phyloP scores from a whole-genome alignment of 1,140 invertebrate species.

The Drosophila subobscura region DNA sequence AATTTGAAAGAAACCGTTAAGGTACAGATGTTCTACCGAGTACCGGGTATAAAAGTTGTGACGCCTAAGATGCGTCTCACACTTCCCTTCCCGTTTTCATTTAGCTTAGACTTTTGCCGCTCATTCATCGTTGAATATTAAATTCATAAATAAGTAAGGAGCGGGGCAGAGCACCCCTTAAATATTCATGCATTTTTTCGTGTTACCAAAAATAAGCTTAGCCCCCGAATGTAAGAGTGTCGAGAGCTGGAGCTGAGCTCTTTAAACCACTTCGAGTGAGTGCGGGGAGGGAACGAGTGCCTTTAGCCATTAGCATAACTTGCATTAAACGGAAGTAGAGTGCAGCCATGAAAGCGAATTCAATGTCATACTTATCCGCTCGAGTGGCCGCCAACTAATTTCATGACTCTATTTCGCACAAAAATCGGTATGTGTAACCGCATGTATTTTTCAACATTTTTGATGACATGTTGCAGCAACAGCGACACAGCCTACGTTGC shows the following conservation, averaged over 20 bases:
- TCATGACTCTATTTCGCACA: slow-evolving; percentile 69
- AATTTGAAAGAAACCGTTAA: no score
- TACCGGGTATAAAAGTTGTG: no score
- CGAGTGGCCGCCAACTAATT: slow-evolving; percentile 63
- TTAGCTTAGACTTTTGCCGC: slow-evolving; percentile 2
- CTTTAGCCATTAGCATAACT: slow-evolving; percentile 59
- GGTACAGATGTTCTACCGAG: no score
- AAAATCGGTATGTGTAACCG: slow-evolving; percentile 51
- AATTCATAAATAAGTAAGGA: slow-evolving; percentile 30
- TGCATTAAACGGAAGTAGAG: slow-evolving; percentile 30
- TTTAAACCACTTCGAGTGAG: slow-evolving; percentile 28
- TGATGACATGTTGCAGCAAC: slow-evolving; percentile 35
- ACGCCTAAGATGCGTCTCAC: no score
- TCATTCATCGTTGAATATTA: slow-evolving; percentile 18
- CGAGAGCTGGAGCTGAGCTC: not conserved
- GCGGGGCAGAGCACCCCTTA: slow-evolving; percentile 23
- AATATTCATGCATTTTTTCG: slow-evolving; percentile 23
- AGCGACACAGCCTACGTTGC: no score
- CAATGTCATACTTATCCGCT: slow-evolving; percentile 52
- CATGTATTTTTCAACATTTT: slow-evolving; percentile 65
- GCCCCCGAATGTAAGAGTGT: slow-evolving; percentile 14
- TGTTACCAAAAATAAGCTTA: slow-evolving; percentile 25
- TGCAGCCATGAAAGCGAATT: slow-evolving; percentile 48
- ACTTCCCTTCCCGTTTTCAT: no score
- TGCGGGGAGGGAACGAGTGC: slow-evolving; percentile 40